Base-by-base conservation (phyloP, 2,797 vertebrate genomes). In the Ctenosaura bakeri region DNA sequence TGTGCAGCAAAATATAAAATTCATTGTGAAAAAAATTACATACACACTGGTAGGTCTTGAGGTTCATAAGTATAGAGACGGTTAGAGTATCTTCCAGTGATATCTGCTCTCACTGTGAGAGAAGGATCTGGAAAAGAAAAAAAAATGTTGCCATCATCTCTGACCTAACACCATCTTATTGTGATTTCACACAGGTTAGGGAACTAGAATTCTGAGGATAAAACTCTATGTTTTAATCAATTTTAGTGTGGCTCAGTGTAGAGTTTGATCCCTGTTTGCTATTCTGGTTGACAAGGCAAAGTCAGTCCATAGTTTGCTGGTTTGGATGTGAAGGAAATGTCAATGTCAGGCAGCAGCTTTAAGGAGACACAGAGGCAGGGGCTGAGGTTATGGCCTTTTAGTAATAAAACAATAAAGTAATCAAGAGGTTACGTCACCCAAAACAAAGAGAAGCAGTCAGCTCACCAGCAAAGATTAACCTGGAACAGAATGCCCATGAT, bases 61-160 rank as follows among this genome's bases (percentile, higher is more conserved):
- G 97, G 97, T 77, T 97, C 96, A 0, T 97, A 97, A 0, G 97
- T 96, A 24, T 97, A 97, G 6, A 97, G 87, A 56, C 97, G 96
- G 80, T 97, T 97, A 59, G 97, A 96, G 7, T 98, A 97, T 93
- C 95, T 96, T 94, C 97, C 97, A 24, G 95, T 97, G 92, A 97
- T 95, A 82, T 98, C 97, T 89, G 97, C 96, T 95, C 97, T 97
- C 46, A 97, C 97, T 1, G 96, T 97, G 90, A 98, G 96, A 88
- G 97, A 97, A 6, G 97, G 97, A 79, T 97, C 97, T 98, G 95
- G 46, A 93, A 96, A 95, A 92, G 73, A 2, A 89, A 91, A 69
- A n/a, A 88, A 50, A 4, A 42, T 29, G 29, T 46, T 62, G 20
- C 78, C 73, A 6, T 81, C 26, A 46, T 83, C 62, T 42, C 24